Percentiles rank a stretch among this genome's conserved stretches.
phyloP scores from a whole-genome alignment of 1,140 invertebrate genomes.

The Neuroterus valhalla region DNA sequence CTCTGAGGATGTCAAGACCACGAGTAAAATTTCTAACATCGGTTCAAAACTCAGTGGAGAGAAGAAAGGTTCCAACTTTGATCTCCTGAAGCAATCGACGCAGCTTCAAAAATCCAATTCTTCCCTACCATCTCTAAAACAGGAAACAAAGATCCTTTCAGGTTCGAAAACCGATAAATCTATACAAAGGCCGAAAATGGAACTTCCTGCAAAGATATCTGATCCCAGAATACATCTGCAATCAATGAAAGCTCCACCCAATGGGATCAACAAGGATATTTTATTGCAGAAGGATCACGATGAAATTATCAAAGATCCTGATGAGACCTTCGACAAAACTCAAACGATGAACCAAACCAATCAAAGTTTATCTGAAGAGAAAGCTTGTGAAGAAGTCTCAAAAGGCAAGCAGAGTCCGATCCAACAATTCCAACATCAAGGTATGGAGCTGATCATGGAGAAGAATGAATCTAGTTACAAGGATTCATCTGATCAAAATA shows the following conservation, averaged over 20 bases:
- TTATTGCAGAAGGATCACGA: constrained; percentile 59
- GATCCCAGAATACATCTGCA: constrained; percentile 61
- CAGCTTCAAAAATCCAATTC: constrained; percentile 45
- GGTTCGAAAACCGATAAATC: constrained; percentile 54
- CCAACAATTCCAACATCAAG: constrained; percentile 9
- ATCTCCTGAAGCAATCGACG: constrained; percentile 58
- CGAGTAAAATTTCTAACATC: constrained; percentile 52
- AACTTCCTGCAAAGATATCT: constrained; percentile 63
- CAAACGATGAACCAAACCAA: constrained; percentile 64
- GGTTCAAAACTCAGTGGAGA: constrained; percentile 51
- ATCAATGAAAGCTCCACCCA: constrained; percentile 54
- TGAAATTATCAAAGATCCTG: constrained; percentile 59
- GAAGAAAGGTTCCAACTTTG: constrained; percentile 60
- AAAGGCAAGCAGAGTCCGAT: constrained; percentile 5
- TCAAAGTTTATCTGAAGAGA: constrained; percentile 43
- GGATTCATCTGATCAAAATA: constrained; percentile 10
- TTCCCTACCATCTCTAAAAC: constrained; percentile 45
- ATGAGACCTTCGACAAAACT: constrained; percentile 55
- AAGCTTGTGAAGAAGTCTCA: constrained; percentile 36
- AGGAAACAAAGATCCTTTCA: constrained; percentile 49
- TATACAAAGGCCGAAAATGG: constrained; percentile 63
- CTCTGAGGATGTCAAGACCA: constrained; percentile 56
- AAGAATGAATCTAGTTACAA: constrained; percentile 28
- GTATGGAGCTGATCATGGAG: constrained; percentile 27
- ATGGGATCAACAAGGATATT: constrained; percentile 61